Percentiles rank a stretch among this genome's conserved stretches.
phyloP scores from a whole-genome alignment of 1,140 invertebrate genomes.

The Eupristina koningsbergeri region DNA sequence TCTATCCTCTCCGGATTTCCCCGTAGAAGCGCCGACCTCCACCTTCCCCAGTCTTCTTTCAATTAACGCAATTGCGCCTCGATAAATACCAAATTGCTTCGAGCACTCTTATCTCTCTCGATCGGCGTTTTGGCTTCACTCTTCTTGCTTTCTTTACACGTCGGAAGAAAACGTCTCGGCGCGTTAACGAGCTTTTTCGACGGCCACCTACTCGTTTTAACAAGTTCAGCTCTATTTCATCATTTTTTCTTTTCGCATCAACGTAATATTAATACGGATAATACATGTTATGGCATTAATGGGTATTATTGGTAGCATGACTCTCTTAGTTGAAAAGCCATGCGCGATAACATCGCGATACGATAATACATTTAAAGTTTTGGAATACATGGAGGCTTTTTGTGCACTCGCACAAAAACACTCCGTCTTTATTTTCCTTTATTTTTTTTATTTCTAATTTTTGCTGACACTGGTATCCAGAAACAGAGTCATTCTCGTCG shows the following conservation, averaged over 20 bases:
- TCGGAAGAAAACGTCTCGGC: neutral
- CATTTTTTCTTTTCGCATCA: too few species aligned
- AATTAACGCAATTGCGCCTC: constrained; percentile 37
- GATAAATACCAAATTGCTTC: constrained; percentile 38
- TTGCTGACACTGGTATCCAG: neutral
- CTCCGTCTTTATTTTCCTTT: neutral
- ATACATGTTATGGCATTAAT: too few species aligned
- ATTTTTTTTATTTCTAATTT: too few species aligned
- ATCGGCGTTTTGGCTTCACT: neutral
- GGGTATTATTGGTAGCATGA: too few species aligned
- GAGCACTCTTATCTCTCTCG: neutral
- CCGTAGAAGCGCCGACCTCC: neutral
- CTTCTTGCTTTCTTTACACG: neutral
- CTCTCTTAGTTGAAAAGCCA: too few species aligned
- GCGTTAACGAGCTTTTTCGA: neutral
- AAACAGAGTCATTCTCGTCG: too few species aligned
- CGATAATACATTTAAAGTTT: neutral
- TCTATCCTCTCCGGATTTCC: neutral
- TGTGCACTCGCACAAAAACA: neutral
- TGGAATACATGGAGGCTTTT: too few species aligned
- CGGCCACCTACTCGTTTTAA: neutral
- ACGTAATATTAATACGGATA: too few species aligned
- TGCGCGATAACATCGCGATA: too few species aligned
- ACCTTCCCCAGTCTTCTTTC: constrained; percentile 4
- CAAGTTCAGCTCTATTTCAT: too few species aligned